Evolutionary conservation across 2,113 vertebrate species (phyloP).

Genomic region (Actenoides hombroni): DNA sequence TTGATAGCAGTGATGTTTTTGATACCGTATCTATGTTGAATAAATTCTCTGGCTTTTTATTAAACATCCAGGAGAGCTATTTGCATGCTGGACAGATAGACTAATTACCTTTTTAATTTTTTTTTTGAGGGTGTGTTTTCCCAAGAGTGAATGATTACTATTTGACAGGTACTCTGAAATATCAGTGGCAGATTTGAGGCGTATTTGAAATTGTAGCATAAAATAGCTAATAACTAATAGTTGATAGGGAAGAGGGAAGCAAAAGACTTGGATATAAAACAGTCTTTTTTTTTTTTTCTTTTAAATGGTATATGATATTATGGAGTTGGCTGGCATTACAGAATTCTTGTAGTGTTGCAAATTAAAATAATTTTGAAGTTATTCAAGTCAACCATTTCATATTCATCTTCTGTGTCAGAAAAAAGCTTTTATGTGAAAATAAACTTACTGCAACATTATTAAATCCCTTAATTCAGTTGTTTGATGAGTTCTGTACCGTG

Average conservation of each 20-base stretch:
- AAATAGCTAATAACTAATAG: neutral
- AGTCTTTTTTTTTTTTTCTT: neutral
- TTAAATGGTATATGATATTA: neutral
- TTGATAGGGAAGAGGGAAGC: neutral
- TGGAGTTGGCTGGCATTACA: neutral
- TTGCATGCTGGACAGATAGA: neutral
- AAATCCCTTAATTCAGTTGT: constrained; percentile 27
- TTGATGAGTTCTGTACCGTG: neutral
- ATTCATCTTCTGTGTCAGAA: neutral
- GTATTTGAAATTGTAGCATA: neutral
- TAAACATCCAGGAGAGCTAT: neutral
- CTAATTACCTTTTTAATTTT: neutral
- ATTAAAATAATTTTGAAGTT: constrained; percentile 20
- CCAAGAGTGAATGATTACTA: neutral
- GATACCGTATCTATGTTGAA: constrained; percentile 7
- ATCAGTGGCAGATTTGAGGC: neutral
- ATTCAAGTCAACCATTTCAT: neutral
- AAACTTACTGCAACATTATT: neutral
- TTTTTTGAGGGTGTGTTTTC: neutral
- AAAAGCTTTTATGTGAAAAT: constrained; percentile 24
- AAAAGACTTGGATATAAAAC: neutral
- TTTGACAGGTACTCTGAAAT: constrained; percentile 17
- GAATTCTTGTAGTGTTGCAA: constrained; percentile 1
- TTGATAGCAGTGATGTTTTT: constrained; percentile 59
- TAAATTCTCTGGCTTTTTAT: neutral